Percentiles rank a stretch among this genome's conserved stretches.
These are phyloP conservation scores for Lydus trimaculatus DNA, from an alignment of 2,888 invertebrate genomes.

Conservation along the genomic window DNA sequence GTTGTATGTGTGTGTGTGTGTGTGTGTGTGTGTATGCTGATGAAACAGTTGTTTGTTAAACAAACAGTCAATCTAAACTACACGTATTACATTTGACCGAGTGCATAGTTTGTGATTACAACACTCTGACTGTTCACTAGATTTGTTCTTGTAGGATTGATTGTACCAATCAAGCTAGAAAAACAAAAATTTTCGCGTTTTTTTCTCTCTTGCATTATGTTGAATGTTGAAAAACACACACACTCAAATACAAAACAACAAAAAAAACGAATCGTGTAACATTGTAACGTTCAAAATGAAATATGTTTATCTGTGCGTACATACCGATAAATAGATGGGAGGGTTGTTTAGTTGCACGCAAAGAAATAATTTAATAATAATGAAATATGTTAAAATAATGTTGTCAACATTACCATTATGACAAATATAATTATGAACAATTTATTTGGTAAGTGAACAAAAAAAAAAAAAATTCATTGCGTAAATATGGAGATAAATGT, in stretches of 20 bases:
- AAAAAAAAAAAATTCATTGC: neutral
- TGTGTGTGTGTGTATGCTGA: too few relatives aligned
- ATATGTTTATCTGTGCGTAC: neutral
- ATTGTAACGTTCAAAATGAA: too few relatives aligned
- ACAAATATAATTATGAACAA: conserved; percentile 20
- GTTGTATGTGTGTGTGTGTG: conserved; percentile 9
- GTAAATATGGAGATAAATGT: neutral
- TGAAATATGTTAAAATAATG: conserved; percentile 20
- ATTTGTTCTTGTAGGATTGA: neutral
- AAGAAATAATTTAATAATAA: conserved; percentile 31
- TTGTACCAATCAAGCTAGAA: neutral
- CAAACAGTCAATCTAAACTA: conserved; percentile 45
- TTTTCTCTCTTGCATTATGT: neutral
- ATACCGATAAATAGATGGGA: neutral
- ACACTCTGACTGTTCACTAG: conserved; percentile 8
- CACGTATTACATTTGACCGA: conserved; percentile 33
- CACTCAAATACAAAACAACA: too few relatives aligned
- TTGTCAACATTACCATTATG: conserved; percentile 27
- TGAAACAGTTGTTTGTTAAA: conserved; percentile 46
- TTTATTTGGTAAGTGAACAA: conserved; percentile 1
- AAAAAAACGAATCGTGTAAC: too few relatives aligned
- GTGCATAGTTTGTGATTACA: conserved; percentile 29
- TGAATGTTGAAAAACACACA: too few relatives aligned
- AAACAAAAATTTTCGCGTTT: neutral
- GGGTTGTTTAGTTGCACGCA: conserved; percentile 20